A percentile compares a stretch with the other conserved stretches of the same genome.
Evolutionary conservation across 2,888 invertebrate species (phyloP).

Genomic region (Drosophila atripex): DNA sequence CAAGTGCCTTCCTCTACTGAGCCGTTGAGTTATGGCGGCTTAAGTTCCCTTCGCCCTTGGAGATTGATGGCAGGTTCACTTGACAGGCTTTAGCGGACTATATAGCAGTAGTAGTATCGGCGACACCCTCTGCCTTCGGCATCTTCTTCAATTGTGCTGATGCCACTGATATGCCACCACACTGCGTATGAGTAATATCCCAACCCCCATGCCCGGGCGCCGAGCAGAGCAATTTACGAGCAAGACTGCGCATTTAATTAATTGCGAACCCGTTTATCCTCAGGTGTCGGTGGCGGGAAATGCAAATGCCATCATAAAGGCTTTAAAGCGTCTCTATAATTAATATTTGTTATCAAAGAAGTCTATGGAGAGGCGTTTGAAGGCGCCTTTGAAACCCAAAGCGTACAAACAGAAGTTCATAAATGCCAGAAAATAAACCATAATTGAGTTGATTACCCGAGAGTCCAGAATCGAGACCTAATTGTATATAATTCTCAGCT

Average conservation of each 20-base stretch:
- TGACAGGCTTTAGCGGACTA: constrained; percentile 51
- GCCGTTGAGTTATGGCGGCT: constrained; percentile 65
- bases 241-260: constrained; percentile 63
- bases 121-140: neutral
- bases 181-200: constrained; percentile 38
- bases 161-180: constrained; percentile 11
- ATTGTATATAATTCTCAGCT: neutral
- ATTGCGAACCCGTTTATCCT: constrained; percentile 47
- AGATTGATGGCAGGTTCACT: constrained; percentile 64
- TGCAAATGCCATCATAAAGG: too few species aligned
- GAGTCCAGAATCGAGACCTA: neutral
- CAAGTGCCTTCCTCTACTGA: constrained; percentile 53
- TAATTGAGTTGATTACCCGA: neutral
- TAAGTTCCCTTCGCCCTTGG: constrained; percentile 36
- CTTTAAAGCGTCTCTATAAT: too few species aligned
- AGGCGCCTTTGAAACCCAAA: too few species aligned
- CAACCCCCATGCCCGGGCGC: too few species aligned
- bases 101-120: too few species aligned
- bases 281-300: too few species aligned
- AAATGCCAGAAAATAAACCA: too few species aligned
- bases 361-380: too few species aligned
- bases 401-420: too few species aligned
- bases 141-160: constrained; percentile 1
- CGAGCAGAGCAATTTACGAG: too few species aligned
- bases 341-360: too few species aligned